phyloP scores from a whole-genome alignment of 2,888 invertebrate genomes.

The Sesamia inferens region DNA sequence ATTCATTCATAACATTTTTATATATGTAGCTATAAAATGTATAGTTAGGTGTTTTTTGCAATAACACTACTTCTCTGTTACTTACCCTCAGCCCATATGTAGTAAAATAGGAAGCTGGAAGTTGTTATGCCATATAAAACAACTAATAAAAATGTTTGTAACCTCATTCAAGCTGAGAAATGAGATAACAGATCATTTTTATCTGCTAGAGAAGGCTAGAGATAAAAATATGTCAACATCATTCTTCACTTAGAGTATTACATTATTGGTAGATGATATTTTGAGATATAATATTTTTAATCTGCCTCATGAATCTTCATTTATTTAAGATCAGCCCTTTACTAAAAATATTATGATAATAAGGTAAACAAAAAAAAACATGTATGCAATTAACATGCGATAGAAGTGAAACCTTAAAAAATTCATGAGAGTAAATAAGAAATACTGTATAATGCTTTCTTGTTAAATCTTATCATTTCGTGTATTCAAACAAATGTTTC shows the following conservation, averaged over 20 bases:
- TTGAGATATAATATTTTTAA: slow-evolving; percentile 1
- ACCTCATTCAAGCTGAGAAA: slow-evolving; percentile 12
- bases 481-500: too few species aligned
- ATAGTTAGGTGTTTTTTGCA: too few species aligned
- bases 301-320: neutral
- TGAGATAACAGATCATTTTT: slow-evolving; percentile 43
- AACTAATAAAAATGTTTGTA: slow-evolving; percentile 6
- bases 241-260: slow-evolving; percentile 33
- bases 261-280: slow-evolving; percentile 4
- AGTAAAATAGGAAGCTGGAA: slow-evolving; percentile 29
- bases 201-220: slow-evolving; percentile 33
- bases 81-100: slow-evolving; percentile 11
- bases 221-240: slow-evolving; percentile 47
- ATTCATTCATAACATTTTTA: neutral
- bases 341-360: too few species aligned
- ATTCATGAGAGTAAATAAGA: too few species aligned
- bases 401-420: too few species aligned
- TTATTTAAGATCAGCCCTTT: neutral
- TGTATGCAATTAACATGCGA: too few species aligned
- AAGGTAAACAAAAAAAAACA: neutral
- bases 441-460: too few species aligned
- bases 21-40: too few species aligned
- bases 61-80: too few species aligned
- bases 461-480: too few species aligned
- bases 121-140: slow-evolving; percentile 7